Evolutionary conservation across 2,797 vertebrate species (phyloP).

Genomic region (Kryptolebias ocellatus): DNA sequence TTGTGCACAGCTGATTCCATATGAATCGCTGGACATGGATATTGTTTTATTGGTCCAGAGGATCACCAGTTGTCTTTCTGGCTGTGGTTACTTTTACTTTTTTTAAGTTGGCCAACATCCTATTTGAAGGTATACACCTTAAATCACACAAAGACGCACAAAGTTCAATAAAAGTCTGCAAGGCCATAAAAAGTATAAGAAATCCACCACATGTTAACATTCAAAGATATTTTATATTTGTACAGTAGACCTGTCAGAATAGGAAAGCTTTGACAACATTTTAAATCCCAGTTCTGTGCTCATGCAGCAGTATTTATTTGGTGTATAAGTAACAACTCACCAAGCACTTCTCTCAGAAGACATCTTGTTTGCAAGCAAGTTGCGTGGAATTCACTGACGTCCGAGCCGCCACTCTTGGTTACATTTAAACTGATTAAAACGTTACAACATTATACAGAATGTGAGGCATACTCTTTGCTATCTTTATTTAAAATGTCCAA

Average conservation of each 20-base stretch:
- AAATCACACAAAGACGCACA: no score
- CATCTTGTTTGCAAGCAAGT: slow-evolving; percentile 52
- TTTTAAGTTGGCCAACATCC: no score
- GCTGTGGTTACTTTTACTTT: no score
- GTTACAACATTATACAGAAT: slow-evolving; percentile 51
- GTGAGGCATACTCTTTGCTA: slow-evolving; percentile 47
- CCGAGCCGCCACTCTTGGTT: slow-evolving; percentile 51
- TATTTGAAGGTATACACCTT: no score
- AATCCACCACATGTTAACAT: no score
- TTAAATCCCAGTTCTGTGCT: background rate
- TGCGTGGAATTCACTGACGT: slow-evolving; percentile 64
- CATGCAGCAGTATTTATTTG: background rate
- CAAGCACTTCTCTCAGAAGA: slow-evolving; percentile 21
- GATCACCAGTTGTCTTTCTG: no score
- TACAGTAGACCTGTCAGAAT: background rate
- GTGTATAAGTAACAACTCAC: slow-evolving; percentile 55
- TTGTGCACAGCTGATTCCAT: no score
- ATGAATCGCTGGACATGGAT: no score
- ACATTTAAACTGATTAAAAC: slow-evolving; percentile 67
- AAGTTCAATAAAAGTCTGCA: no score
- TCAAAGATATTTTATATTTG: no score
- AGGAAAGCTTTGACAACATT: background rate
- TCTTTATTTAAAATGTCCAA: slow-evolving; percentile 49
- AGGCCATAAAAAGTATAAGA: no score
- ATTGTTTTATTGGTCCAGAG: no score